These are phyloP conservation scores for Macrosiphum euphorbiae DNA, from an alignment of 2,888 invertebrate genomes.

Conservation along the genomic window DNA sequence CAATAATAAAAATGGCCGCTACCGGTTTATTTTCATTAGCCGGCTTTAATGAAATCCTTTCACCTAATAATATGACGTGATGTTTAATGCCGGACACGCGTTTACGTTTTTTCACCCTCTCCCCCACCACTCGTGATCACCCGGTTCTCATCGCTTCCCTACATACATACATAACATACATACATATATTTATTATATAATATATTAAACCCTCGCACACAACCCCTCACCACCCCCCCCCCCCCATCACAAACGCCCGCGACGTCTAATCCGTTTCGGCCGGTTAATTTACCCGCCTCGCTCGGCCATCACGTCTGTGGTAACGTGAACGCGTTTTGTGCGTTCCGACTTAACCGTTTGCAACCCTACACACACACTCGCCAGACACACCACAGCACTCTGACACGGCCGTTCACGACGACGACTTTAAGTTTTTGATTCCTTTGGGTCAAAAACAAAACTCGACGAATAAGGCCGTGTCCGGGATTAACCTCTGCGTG, in stretches of 20 bases:
- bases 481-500: neutral
- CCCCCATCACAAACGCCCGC: neutral
- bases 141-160: neutral
- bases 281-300: constrained; percentile 50
- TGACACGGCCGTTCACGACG: neutral
- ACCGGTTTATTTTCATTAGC: constrained; percentile 54
- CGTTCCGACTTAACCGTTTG: neutral
- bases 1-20: constrained; percentile 29
- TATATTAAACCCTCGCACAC: neutral
- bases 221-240: fast-evolving
- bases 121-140: neutral
- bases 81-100: constrained; percentile 62
- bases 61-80: constrained; percentile 61
- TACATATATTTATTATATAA: constrained; percentile 13
- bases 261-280: constrained; percentile 45
- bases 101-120: constrained; percentile 47
- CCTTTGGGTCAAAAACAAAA: constrained; percentile 14
- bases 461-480: neutral
- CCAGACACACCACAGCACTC: neutral
- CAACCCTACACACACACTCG: neutral
- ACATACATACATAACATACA: neutral
- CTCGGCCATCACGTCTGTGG: constrained; percentile 32
- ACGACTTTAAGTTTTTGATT: constrained; percentile 48
- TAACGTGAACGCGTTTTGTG: neutral
- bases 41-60: constrained; percentile 60